These are phyloP conservation scores for Sardinella longiceps DNA, from an alignment of 2,797 vertebrate genomes.

Conservation along the genomic window DNA sequence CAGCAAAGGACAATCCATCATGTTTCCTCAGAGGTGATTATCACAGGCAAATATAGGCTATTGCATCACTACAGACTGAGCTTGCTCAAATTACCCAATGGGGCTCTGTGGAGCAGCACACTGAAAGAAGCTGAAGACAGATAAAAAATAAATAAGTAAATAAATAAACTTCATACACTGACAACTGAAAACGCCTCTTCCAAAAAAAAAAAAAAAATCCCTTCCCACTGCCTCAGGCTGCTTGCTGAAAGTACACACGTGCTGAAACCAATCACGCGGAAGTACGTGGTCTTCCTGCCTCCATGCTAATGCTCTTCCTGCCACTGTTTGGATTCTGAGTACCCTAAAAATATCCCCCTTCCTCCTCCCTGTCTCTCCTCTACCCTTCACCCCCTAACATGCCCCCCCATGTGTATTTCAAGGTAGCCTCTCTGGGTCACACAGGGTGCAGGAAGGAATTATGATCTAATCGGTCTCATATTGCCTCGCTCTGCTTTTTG, in stretches of 20 bases:
- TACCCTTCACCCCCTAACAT: background rate
- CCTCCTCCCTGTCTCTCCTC: background rate
- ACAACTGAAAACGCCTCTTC: background rate
- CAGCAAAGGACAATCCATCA: background rate
- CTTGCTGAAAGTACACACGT: background rate
- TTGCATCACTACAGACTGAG: background rate
- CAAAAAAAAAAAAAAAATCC: too few relatives aligned
- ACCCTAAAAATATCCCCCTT: too few relatives aligned
- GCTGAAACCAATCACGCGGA: background rate
- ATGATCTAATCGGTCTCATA: constrained; percentile 23
- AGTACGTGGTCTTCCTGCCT: background rate
- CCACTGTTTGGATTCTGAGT: background rate
- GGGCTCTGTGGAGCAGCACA: background rate
- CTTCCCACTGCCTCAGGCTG: background rate
- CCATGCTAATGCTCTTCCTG: background rate
- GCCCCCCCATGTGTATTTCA: constrained; percentile 20
- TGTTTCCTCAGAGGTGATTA: background rate
- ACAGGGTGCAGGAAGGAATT: constrained; percentile 21
- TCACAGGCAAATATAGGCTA: background rate
- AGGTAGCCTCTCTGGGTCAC: constrained; percentile 15
- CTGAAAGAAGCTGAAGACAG: background rate
- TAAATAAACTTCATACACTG: constrained; percentile 13
- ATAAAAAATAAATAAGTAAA: too few relatives aligned
- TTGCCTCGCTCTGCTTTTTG: background rate
- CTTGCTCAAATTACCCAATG: background rate